A percentile compares a stretch with the other conserved stretches of the same genome.
phyloP scores from a whole-genome alignment of 2,888 invertebrate species.

The Cantharis rustica region DNA sequence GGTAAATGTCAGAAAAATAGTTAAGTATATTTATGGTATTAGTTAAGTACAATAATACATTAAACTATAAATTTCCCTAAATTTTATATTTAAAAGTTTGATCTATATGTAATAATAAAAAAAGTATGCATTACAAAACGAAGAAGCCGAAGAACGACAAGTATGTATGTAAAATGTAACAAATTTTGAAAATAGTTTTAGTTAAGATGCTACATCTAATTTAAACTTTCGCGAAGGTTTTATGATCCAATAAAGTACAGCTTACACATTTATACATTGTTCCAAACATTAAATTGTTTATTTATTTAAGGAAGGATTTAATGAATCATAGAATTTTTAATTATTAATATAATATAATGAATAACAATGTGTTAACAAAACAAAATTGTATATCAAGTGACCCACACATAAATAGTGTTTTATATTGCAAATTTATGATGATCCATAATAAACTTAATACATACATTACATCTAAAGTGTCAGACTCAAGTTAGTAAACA shows the following conservation, averaged over 20 bases:
- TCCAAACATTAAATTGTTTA: neutral
- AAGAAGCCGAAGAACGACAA: neutral
- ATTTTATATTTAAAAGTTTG: neutral
- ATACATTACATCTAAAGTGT: neutral
- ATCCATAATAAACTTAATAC: neutral
- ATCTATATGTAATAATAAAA: neutral
- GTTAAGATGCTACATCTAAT: neutral
- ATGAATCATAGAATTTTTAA: neutral
- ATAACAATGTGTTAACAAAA: neutral
- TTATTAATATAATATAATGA: neutral
- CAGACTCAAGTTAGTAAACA: neutral
- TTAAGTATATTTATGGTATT: no score
- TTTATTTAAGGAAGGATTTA: neutral
- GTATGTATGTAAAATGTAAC: neutral
- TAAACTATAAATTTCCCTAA: neutral
- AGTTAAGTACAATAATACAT: no score
- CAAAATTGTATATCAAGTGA: neutral
- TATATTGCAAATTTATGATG: slow-evolving; percentile 1
- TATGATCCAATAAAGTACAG: neutral
- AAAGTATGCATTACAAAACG: neutral
- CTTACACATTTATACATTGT: neutral
- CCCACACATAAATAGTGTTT: neutral
- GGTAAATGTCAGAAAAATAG: no score
- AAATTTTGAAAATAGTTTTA: neutral
- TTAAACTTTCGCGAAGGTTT: neutral